Evolutionary conservation across 2,888 invertebrate species (phyloP), one percentile per base, ranked within the genome.

Genomic region (Liodrosophila aerea): DNA sequence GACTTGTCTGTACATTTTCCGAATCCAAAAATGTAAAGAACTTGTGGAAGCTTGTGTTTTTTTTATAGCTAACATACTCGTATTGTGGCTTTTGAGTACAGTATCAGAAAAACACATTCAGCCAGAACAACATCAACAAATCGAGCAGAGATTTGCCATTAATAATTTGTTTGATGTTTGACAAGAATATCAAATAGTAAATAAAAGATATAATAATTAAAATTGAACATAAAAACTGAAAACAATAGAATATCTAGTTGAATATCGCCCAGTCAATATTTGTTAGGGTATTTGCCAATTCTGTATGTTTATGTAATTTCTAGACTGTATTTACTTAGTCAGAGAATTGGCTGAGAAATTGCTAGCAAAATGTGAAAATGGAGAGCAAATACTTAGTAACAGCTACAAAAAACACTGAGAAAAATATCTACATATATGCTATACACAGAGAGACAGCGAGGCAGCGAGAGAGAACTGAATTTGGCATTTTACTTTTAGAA

Each of bases 401-500:
- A n/a, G n/a, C n/a, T n/a, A n/a, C n/a, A n/a, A n/a, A n/a, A n/a
- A n/a, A n/a, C n/a, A n/a, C n/a, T n/a, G n/a, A n/a, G n/a, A n/a
- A n/a, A n/a, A n/a, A n/a, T n/a, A n/a, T n/a, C n/a, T n/a, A n/a
- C n/a, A n/a, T n/a, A n/a, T n/a, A n/a, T n/a, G n/a, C n/a, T n/a
- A 5, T 8, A 30, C 31, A 12, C 44, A 49, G 29, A 54, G 18
- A 37, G 43, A 18, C 33, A 39, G n/a, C 37, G 36, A 47, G 36
- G 36, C 27, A 39, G 41, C 16, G n/a, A 18, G 18, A 34, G 34
- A 18, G n/a, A 15, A 22, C 22, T 22, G 22, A 22, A 5, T 59
- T 81, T 78, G 77, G 82, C 85, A 81, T 84, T 84, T 81, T 81
- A 84, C 85, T 74, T 78, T 74, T 59, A 67, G 64, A 22, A 22